A percentile compares a stretch with the other conserved stretches of the same genome.
Evolutionary conservation across 2,888 invertebrate species (phyloP).

Genomic region (Chrysomela aeneicollis): DNA sequence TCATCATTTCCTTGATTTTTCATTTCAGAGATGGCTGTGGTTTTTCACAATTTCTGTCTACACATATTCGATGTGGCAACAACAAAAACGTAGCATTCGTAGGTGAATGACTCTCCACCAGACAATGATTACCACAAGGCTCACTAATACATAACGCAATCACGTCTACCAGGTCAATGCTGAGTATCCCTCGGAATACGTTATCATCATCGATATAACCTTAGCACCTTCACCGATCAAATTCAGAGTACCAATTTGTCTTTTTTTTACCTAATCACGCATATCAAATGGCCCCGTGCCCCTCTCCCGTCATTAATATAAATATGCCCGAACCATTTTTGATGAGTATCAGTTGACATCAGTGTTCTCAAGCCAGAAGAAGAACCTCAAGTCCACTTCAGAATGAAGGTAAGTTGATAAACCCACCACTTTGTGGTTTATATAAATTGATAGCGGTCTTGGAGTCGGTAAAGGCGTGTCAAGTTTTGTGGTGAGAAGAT

Average conservation of each 20-base stretch:
- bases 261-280: neutral
- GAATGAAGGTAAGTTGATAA: conserved; percentile 36
- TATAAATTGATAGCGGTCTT: conserved; percentile 38
- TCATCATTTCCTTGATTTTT: too few species aligned
- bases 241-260: conserved; percentile 15
- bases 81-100: neutral
- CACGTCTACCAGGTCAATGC: conserved; percentile 36
- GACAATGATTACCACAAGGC: conserved; percentile 19
- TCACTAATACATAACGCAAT: conserved; percentile 1
- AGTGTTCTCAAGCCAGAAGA: conserved; percentile 21
- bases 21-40: too few species aligned
- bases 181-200: conserved; percentile 16
- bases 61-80: too few species aligned
- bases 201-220: conserved; percentile 14
- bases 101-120: conserved; percentile 22
- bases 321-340: conserved; percentile 26
- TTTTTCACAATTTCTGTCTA: too few species aligned
- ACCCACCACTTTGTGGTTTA: conserved; percentile 20
- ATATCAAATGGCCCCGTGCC: neutral
- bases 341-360: conserved; percentile 34
- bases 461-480: conserved; percentile 36
- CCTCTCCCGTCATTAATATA: conserved; percentile 18
- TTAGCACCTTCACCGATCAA: conserved; percentile 21
- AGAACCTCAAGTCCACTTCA: conserved; percentile 3
- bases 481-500: conserved; percentile 36